A percentile compares a stretch with the other conserved stretches of the same genome.
phyloP scores from a whole-genome alignment of 1,140 invertebrate genomes.

The Listronotus oregonensis region DNA sequence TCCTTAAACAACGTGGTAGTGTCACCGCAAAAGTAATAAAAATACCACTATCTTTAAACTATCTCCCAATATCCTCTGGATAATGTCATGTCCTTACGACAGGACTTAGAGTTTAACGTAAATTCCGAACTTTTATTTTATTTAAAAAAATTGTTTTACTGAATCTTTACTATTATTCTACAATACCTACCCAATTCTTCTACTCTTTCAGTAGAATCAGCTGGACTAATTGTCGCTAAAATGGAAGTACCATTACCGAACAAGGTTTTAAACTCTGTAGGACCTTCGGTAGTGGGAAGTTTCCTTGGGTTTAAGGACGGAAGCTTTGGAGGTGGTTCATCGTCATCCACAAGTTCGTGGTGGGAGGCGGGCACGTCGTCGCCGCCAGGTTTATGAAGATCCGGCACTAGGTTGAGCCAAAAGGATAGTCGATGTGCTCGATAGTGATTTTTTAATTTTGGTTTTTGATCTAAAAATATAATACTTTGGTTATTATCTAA shows the following conservation, averaged over 20 bases:
- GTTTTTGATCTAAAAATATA: conserved; percentile 74
- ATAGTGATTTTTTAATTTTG: conserved; percentile 92
- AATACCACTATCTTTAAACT: too few relatives aligned
- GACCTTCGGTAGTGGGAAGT: conserved; percentile 60
- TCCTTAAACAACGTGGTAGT: too few relatives aligned
- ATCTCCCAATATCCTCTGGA: too few relatives aligned
- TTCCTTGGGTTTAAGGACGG: conserved; percentile 61
- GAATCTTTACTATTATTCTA: too few relatives aligned
- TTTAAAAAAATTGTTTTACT: too few relatives aligned
- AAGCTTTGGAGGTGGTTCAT: conserved; percentile 61
- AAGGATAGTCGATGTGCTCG: conserved; percentile 90
- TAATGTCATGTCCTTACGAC: too few relatives aligned
- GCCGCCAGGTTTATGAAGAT: conserved; percentile 87
- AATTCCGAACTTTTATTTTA: too few relatives aligned
- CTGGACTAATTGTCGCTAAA: conserved; percentile 48
- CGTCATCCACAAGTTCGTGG: conserved; percentile 82
- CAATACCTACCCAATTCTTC: conserved; percentile 48
- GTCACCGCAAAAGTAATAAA: too few relatives aligned
- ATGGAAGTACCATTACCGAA: conserved; percentile 47
- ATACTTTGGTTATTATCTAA: too few relatives aligned
- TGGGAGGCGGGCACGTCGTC: conserved; percentile 84
- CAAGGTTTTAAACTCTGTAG: conserved; percentile 56
- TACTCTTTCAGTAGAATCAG: conserved; percentile 50
- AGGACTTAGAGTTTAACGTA: too few relatives aligned
- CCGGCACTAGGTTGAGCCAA: conserved; percentile 94